A percentile compares a stretch with the other conserved stretches of the same genome.
These are phyloP conservation scores for Venturia canescens DNA, from an alignment of 1,140 invertebrate species.

Conservation along the genomic window DNA sequence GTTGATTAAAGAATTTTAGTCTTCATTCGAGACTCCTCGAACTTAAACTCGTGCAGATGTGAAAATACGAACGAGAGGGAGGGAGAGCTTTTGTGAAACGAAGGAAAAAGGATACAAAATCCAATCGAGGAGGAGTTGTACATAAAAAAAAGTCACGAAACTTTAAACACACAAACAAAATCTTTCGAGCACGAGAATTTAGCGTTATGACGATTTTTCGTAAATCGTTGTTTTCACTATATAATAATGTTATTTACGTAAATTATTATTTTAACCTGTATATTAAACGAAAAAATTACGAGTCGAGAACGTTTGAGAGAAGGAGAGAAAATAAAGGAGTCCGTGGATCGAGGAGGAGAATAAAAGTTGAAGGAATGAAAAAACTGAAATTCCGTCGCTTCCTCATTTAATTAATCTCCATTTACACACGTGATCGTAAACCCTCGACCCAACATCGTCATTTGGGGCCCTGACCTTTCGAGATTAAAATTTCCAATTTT, in stretches of 20 bases:
- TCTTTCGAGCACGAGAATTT: constrained; percentile 54
- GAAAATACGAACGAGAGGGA: constrained; percentile 30
- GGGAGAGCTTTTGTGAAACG: constrained; percentile 20
- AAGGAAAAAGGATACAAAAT: background rate
- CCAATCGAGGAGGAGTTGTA: constrained; percentile 54
- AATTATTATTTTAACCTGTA: constrained; percentile 66
- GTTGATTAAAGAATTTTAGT: constrained; percentile 37
- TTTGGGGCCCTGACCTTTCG: background rate
- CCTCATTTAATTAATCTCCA: background rate
- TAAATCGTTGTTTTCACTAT: constrained; percentile 69
- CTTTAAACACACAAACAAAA: background rate
- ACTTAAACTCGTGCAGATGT: constrained; percentile 31
- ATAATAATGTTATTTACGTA: constrained; percentile 68
- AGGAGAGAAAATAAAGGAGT: background rate
- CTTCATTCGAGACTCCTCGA: constrained; percentile 33
- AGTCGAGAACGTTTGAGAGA: background rate
- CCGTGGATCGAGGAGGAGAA: constrained; percentile 52
- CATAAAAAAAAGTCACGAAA: constrained; percentile 60
- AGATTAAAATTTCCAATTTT: background rate
- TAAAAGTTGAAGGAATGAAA: constrained; percentile 53
- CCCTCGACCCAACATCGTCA: too few species aligned
- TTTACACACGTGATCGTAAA: too few species aligned
- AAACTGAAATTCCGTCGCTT: constrained; percentile 14
- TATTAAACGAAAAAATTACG: constrained; percentile 51
- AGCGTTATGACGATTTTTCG: constrained; percentile 58